Evolutionary conservation across 2,888 invertebrate genomes (phyloP).

Genomic region (Coelopa pilipes): DNA sequence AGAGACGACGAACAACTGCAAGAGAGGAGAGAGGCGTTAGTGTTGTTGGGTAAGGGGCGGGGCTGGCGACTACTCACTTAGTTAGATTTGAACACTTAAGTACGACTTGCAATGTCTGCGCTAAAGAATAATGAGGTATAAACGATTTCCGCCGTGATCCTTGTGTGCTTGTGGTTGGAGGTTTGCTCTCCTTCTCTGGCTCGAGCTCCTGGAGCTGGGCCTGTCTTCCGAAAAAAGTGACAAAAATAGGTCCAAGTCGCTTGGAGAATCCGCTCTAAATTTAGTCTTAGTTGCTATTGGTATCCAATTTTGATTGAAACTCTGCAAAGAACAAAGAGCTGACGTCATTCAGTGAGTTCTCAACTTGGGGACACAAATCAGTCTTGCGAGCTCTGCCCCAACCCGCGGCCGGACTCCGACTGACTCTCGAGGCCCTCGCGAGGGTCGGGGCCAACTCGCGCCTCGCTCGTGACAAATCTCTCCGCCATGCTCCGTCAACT

Average conservation of each 20-base stretch:
- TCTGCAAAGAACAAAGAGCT: constrained; percentile 52
- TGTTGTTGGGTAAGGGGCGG: not conserved
- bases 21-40: constrained; percentile 7
- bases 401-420: too few species aligned
- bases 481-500: constrained; percentile 18
- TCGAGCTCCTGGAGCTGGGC: constrained; percentile 33
- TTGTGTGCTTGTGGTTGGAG: constrained; percentile 44
- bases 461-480: constrained; percentile 10
- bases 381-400: too few species aligned
- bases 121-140: constrained; percentile 65
- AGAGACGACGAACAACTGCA: constrained; percentile 16
- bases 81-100: constrained; percentile 66
- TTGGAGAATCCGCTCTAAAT: constrained; percentile 56
- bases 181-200: constrained; percentile 3
- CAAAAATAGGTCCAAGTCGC: constrained; percentile 41
- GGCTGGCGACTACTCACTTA: constrained; percentile 50
- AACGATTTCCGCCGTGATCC: constrained; percentile 64
- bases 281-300: constrained; percentile 60
- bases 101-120: constrained; percentile 64
- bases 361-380: too few species aligned
- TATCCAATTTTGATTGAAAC: constrained; percentile 66
- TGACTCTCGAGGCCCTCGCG: too few species aligned
- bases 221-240: constrained; percentile 35
- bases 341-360: not conserved
- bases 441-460: too few species aligned